phyloP scores from a whole-genome alignment of 2,797 vertebrate species.

The Macropus fuliginosus region DNA sequence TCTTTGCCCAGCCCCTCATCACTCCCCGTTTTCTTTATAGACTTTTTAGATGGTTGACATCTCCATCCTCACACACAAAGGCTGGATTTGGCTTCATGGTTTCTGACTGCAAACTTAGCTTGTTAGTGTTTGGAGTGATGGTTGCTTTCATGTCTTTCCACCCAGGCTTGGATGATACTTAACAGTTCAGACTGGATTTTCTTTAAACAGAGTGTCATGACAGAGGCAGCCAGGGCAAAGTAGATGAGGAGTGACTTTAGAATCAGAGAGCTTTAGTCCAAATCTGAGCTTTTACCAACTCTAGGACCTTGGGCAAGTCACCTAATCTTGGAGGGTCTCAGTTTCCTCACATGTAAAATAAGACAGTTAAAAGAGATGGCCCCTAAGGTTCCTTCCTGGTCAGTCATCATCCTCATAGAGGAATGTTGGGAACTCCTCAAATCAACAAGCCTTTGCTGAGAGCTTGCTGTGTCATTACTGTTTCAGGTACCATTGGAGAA shows the following conservation, averaged over 20 bases:
- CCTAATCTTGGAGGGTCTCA: not conserved
- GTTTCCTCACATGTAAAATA: not conserved
- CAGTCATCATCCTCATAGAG: not conserved
- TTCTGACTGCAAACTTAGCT: slow-evolving; percentile 76
- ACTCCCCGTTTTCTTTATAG: slow-evolving; percentile 1
- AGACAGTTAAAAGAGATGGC: not conserved
- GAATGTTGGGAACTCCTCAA: not conserved
- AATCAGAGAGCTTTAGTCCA: not conserved
- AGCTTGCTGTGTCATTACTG: not conserved
- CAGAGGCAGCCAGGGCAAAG: not conserved
- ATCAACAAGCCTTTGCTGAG: not conserved
- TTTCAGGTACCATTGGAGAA: not conserved
- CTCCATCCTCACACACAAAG: slow-evolving; percentile 30
- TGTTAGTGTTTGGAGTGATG: slow-evolving; percentile 69
- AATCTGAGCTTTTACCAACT: not conserved
- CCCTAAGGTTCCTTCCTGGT: not conserved
- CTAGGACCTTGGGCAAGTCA: not conserved
- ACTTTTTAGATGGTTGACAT: slow-evolving; percentile 9
- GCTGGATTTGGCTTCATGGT: slow-evolving; percentile 75
- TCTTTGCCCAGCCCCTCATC: slow-evolving; percentile 15
- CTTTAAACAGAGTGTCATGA: not conserved
- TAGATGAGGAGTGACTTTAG: not conserved
- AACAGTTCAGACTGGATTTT: not conserved
- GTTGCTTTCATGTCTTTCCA: slow-evolving; percentile 33
- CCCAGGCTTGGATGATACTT: slow-evolving; percentile 19